Evolutionary conservation across 64 coral and sea anemone genomes (phyloP), one percentile per base, ranked within the genome.

Genomic region (Montipora efflorescens): DNA sequence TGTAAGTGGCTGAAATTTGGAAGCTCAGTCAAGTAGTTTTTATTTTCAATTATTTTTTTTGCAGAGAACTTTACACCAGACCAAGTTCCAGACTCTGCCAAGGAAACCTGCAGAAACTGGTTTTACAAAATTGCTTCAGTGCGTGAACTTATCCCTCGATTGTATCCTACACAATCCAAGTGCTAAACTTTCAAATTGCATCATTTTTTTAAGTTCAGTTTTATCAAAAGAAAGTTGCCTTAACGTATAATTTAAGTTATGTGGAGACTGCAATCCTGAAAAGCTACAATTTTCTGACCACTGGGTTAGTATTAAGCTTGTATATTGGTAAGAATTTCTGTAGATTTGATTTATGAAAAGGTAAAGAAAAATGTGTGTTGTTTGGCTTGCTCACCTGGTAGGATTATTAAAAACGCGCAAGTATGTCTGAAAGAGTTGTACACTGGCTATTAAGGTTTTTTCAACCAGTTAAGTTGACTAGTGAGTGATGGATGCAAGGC

Each of bases 51-150:
- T 36, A 47, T 43, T 55, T 71, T 36, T 21, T 94, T 96, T 85
- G 22, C 52, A 99, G 97, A 99, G 77, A 94, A 92, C 64, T 99
- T 99, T 67, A 96, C 97, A 9, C 92, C 89, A 11, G 97, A 99
- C 62, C 94, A 99, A 72, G 97, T 99, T 10, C 95, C 94, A 47
- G 94, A 99, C 43, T 96, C 95, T 75, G 97, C 97, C 9, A 99
- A 99, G 74, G 97, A 99, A 94, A 99, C 97, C 3, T 99, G 97
- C 92, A 80, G 97, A 43, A 99, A 99, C 95, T 99, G 97, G 97
- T 99, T 99, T 94, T 99, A 96, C 95, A 99, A 99, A 89, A 99
- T 99, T 83, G 97, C 97, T 5, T 99, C 97, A 43, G 96, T 99
- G 49, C 88, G 97, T 75, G 97, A 99, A 66, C 81, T 99, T 53